phyloP scores from a whole-genome alignment of 2,797 vertebrate genomes.

The Rallus crepitans region DNA sequence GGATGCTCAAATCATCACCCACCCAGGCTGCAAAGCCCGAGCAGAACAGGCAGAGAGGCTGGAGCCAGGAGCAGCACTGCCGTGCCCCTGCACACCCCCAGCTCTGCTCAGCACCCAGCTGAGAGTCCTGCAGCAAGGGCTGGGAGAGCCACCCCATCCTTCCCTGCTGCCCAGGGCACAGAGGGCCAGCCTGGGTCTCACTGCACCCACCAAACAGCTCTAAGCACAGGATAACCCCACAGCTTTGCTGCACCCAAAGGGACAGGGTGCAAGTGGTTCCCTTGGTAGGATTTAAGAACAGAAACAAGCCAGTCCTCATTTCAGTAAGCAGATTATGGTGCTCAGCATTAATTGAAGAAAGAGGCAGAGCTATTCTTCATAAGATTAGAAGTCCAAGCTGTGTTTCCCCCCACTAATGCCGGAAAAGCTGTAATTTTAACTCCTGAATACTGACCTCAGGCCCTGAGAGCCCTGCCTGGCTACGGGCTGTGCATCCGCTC shows the following conservation, averaged over 20 bases:
- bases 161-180: accelerated
- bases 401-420: not conserved
- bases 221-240: not conserved
- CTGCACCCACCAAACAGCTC: accelerated
- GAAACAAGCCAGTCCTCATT: not conserved
- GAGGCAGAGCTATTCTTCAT: not conserved
- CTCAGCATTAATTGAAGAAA: not conserved
- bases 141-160: accelerated
- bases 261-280: not conserved
- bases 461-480: not conserved
- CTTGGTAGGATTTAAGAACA: not conserved
- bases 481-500: accelerated
- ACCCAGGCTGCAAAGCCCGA: not conserved
- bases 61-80: accelerated
- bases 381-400: not conserved
- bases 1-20: not conserved
- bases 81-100: accelerated
- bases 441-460: not conserved
- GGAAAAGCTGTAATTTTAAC: not conserved
- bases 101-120: not conserved
- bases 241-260: not conserved
- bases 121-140: not conserved
- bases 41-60: accelerated
- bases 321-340: not conserved
- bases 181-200: not conserved